Evolutionary conservation across 2,888 invertebrate genomes (phyloP).

Genomic region (Archips xylosteana): DNA sequence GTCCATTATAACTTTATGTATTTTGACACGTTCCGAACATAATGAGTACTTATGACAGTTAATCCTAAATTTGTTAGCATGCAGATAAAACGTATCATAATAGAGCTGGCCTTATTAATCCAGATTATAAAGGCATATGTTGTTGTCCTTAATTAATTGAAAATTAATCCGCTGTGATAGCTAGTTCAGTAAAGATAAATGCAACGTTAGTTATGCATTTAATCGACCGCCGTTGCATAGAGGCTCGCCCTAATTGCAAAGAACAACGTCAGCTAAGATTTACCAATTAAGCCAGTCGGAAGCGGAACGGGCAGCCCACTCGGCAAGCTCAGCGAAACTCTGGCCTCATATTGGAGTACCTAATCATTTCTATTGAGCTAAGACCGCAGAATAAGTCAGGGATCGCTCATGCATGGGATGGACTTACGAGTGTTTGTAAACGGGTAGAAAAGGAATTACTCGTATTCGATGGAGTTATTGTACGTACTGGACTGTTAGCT

Average conservation of each 20-base stretch:
- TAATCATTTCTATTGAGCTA: conserved; percentile 40
- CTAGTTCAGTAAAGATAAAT: conserved; percentile 15
- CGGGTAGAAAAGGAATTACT: not conserved
- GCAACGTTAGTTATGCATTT: conserved; percentile 58
- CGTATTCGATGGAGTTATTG: not conserved
- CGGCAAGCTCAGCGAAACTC: conserved; percentile 59
- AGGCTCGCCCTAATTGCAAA: conserved; percentile 75
- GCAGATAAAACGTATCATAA: not conserved
- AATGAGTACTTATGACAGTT: not conserved
- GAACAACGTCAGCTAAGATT: conserved; percentile 82
- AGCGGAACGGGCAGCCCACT: conserved; percentile 74
- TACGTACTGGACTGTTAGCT: not conserved
- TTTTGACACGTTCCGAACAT: no score
- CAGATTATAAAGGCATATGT: not conserved
- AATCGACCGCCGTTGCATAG: conserved; percentile 66
- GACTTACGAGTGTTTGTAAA: conserved; percentile 1
- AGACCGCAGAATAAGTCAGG: conserved; percentile 28
- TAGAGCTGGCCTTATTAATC: not conserved
- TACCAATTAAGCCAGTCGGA: conserved; percentile 80
- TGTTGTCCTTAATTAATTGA: not conserved
- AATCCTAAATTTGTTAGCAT: not conserved
- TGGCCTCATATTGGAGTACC: conserved; percentile 41
- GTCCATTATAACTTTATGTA: no score
- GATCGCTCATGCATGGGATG: conserved; percentile 10
- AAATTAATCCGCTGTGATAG: not conserved